Evolutionary conservation across 2,888 invertebrate genomes (phyloP).

Genomic region (Bombyx huttoni): DNA sequence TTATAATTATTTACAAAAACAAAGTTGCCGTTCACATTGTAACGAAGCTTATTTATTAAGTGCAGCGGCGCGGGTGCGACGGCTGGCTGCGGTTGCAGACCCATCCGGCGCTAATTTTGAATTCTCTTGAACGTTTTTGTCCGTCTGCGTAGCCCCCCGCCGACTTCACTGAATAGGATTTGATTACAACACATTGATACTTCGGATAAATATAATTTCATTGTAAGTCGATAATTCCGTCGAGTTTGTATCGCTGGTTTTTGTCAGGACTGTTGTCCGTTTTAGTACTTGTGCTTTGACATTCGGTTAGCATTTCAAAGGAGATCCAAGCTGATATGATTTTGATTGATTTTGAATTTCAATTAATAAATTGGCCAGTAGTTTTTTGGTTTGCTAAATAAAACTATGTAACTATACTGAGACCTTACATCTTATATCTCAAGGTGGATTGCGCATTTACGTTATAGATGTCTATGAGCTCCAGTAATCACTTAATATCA

Average conservation of each 20-base stretch:
- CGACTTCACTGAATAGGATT: constrained; percentile 13
- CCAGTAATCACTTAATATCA: too few species aligned
- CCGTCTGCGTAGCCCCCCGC: constrained; percentile 24
- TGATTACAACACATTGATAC: constrained; percentile 4
- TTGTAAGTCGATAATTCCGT: not conserved
- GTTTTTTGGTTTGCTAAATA: too few species aligned
- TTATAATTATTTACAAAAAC: constrained; percentile 13
- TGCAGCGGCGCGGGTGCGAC: constrained; percentile 15
- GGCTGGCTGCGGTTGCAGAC: constrained; percentile 13
- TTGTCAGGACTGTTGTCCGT: not conserved
- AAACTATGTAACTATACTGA: too few species aligned
- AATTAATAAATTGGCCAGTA: too few species aligned
- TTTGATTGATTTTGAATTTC: too few species aligned
- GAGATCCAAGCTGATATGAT: too few species aligned
- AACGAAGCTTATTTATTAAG: constrained; percentile 31
- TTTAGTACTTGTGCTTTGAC: too few species aligned
- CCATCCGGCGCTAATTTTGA: constrained; percentile 33
- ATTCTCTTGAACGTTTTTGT: constrained; percentile 47
- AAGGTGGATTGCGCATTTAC: too few species aligned
- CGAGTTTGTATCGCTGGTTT: not conserved
- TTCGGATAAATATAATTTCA: not conserved
- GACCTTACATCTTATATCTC: too few species aligned
- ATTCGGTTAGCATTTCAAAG: too few species aligned
- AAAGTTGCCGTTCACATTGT: constrained; percentile 3
- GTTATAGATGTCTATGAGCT: too few species aligned